These are phyloP conservation scores for Squalus acanthias DNA, from an alignment of 2,797 vertebrate genomes.

Conservation along the genomic window DNA sequence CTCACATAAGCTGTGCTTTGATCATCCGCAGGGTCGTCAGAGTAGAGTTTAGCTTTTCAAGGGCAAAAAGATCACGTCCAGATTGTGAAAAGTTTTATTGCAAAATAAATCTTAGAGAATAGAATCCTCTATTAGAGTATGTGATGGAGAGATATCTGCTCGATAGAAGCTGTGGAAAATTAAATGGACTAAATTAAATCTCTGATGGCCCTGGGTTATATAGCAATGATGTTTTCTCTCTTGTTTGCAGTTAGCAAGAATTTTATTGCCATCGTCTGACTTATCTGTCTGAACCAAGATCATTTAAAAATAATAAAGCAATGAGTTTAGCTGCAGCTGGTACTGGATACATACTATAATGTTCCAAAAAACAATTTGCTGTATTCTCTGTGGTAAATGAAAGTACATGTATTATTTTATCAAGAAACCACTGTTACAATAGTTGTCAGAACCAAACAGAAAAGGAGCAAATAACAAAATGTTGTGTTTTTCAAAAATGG, in stretches of 20 bases:
- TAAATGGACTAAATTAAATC: background rate
- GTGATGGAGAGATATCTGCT: background rate
- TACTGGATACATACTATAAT: background rate
- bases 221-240: background rate
- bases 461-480: background rate
- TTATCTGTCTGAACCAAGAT: background rate
- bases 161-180: background rate
- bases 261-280: background rate
- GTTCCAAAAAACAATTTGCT: background rate
- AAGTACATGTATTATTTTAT: background rate
- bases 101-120: background rate
- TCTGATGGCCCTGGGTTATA: no score
- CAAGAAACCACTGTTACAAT: background rate
- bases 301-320: background rate
- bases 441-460: background rate
- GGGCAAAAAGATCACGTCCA: background rate
- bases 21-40: background rate
- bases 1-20: background rate
- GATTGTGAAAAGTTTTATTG: background rate
- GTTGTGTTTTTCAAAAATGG: background rate
- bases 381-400: background rate
- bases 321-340: background rate
- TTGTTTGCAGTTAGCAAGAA: background rate
- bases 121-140: background rate
- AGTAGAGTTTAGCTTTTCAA: conserved; percentile 15